Evolutionary conservation across 1,140 invertebrate species (phyloP).

Genomic region (Tenebrio molitor): DNA sequence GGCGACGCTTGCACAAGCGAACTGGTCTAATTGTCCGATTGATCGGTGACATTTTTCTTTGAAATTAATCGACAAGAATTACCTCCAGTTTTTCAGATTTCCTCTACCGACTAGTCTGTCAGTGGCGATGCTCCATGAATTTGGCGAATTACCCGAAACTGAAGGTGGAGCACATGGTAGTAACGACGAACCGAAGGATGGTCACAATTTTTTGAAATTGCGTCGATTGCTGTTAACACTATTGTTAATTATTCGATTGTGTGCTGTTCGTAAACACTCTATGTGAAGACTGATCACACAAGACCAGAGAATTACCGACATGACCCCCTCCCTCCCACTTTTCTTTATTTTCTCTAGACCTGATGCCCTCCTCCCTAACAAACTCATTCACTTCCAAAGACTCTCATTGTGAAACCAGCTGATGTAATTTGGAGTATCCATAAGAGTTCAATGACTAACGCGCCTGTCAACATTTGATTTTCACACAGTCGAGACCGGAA

Average conservation of each 20-base stretch:
- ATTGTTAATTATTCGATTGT: conserved; percentile 53
- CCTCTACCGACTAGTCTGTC: neutral
- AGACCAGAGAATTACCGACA: conserved; percentile 54
- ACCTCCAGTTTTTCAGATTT: neutral
- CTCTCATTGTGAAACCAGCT: conserved; percentile 42
- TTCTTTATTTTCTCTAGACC: conserved; percentile 56
- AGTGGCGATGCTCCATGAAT: conserved; percentile 22
- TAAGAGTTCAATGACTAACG: conserved; percentile 22
- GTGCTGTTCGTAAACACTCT: conserved; percentile 55
- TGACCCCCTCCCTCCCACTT: conserved; percentile 52
- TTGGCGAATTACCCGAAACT: conserved; percentile 19
- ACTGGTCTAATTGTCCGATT: no score
- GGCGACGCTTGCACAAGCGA: neutral
- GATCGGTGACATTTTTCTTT: no score
- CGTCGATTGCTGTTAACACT: conserved; percentile 27
- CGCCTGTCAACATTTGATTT: conserved; percentile 15
- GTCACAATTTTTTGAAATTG: conserved; percentile 2
- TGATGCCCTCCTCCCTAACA: conserved; percentile 43
- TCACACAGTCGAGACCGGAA: conserved; percentile 13
- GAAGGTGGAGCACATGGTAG: conserved; percentile 26
- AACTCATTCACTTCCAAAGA: conserved; percentile 43
- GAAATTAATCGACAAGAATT: neutral
- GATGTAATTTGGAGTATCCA: conserved; percentile 36
- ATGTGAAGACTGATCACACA: conserved; percentile 57
- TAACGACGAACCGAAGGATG: neutral